A percentile compares a stretch with the other conserved stretches of the same genome.
phyloP scores from a whole-genome alignment of 2,888 invertebrate genomes.

The Pyrocoelia pectoralis region DNA sequence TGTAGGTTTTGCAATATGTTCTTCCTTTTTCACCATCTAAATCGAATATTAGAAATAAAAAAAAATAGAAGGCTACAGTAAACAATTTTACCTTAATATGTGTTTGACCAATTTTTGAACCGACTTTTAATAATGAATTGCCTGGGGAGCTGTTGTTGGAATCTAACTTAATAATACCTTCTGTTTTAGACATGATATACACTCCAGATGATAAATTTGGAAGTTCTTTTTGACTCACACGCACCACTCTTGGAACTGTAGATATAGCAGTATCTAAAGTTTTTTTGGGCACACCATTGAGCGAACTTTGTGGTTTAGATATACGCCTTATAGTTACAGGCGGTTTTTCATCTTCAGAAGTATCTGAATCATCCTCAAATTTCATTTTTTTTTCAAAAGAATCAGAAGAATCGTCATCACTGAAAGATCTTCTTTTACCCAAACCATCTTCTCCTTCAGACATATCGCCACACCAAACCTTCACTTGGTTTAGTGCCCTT shows the following conservation, averaged over 20 bases:
- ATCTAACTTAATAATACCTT: conserved; percentile 76
- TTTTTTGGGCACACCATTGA: conserved; percentile 47
- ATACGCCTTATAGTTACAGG: conserved; percentile 38
- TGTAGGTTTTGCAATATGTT: conserved; percentile 22
- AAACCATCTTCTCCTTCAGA: conserved; percentile 61
- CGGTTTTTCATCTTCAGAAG: conserved; percentile 43
- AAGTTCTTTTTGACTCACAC: conserved; percentile 78
- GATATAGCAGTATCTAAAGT: conserved; percentile 55
- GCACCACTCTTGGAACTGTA: conserved; percentile 73
- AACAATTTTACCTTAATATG: conserved; percentile 58
- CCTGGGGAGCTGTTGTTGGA: conserved; percentile 62
- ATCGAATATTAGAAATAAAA: too few relatives aligned
- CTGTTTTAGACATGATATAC: conserved; percentile 80
- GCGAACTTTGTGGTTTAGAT: conserved; percentile 30
- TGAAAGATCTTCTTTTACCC: conserved; percentile 42
- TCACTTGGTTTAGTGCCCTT: conserved; percentile 83
- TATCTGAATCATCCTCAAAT: conserved; percentile 52
- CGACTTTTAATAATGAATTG: conserved; percentile 57
- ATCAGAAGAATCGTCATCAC: conserved; percentile 51
- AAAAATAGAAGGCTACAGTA: too few relatives aligned
- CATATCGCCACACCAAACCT: conserved; percentile 81
- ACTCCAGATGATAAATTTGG: conserved; percentile 70
- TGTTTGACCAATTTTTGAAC: conserved; percentile 63
- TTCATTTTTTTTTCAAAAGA: conserved; percentile 57
- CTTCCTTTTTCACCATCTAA: conserved; percentile 34